Evolutionary conservation across 1,140 invertebrate genomes (phyloP).

Genomic region (Mycetomoellerius zeteki): DNA sequence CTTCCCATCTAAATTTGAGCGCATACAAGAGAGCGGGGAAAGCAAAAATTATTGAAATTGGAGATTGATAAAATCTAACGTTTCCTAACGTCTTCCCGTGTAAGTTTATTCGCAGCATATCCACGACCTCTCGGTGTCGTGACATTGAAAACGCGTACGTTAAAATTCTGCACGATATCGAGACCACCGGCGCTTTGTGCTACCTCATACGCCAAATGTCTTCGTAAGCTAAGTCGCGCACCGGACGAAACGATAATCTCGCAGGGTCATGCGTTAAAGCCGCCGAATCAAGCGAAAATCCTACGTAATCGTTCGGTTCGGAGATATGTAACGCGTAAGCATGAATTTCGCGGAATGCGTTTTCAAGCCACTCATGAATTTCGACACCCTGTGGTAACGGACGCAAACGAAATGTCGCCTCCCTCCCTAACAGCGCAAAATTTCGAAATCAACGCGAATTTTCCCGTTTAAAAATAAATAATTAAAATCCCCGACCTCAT

Average conservation of each 20-base stretch:
- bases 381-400: background rate
- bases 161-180: background rate
- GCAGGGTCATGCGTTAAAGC: background rate
- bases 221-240: too few species aligned
- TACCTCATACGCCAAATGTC: background rate
- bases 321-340: background rate
- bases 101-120: too few species aligned
- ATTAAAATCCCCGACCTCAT: too few species aligned
- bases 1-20: too few species aligned
- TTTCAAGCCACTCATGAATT: background rate
- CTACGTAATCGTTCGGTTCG: background rate
- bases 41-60: background rate
- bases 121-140: too few species aligned
- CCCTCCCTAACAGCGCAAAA: too few species aligned
- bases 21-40: background rate
- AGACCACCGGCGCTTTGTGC: background rate
- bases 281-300: background rate
- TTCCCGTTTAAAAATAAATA: too few species aligned
- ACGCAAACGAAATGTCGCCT: background rate
- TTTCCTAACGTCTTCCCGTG: background rate
- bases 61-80: too few species aligned
- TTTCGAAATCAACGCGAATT: too few species aligned
- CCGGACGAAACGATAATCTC: too few species aligned
- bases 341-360: background rate
- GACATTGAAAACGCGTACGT: background rate